Evolutionary conservation across 2,888 invertebrate species (phyloP), one percentile per base, ranked within the genome.

Genomic region (Nomada goodeniana): DNA sequence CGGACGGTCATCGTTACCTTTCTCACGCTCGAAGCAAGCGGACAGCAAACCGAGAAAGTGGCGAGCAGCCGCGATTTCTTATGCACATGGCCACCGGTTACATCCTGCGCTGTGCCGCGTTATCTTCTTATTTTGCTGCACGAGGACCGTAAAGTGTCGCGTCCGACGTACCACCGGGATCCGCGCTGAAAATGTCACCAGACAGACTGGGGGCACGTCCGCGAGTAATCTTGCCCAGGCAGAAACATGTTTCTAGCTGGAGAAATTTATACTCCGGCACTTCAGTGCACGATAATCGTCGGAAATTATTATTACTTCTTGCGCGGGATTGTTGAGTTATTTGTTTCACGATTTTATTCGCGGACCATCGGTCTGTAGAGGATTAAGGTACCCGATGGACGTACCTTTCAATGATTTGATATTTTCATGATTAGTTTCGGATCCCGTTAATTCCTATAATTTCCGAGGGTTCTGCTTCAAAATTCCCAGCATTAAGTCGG

Each of bases 1-100:
- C 71, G 70, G 76, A 83, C 88, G 89, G 88, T 86, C 86, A 88
- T 85, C 86, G 86, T 83, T 87, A 78, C 85, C 86, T 87, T 85
- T 84, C 84, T 88, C 88, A 86, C 84, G 81, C 79, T 86, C 79
- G 68, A 26, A 50, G 53, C 79, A 42, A 80, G 72, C 67, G 69
- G 71, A 79, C 77, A 87, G 85, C 88, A 65, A 78, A 87, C 83
- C 86, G 90, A 88, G 89, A 90, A 89, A 90, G 90, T 90, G 76
- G 80, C 89, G 82, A 80, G 85, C 83, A 59, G 76, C 67, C 47
- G 76, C 73, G 80, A 85, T 87, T 87, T 85, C 81, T 83, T 80
- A 68, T 73, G 79, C 85, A 23, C 68, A 74, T 67, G 52, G 64
- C 61, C 81, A 79, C 80, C 81, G 76, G 80, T 81, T 88, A 86